Evolutionary conservation across 2,888 invertebrate species (phyloP).

Genomic region (Dexiosoma caninum): DNA sequence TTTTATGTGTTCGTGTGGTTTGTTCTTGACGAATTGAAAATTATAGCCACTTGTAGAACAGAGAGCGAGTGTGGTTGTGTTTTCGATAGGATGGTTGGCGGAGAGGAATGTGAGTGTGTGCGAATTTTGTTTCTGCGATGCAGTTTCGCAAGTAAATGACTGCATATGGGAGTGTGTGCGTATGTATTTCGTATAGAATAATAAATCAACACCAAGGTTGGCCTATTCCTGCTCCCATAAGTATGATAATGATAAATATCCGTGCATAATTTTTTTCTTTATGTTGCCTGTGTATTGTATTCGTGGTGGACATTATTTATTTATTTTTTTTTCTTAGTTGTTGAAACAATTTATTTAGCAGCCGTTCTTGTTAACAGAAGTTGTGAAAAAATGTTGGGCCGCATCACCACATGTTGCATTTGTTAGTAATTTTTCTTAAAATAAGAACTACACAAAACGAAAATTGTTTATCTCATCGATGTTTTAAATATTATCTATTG

Average conservation of each 20-base stretch:
- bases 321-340: background rate
- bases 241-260: slow-evolving; percentile 64
- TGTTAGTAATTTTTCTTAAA: slow-evolving; percentile 56
- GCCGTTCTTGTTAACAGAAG: background rate
- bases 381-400: slow-evolving; percentile 51
- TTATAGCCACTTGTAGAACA: slow-evolving; percentile 36
- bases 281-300: slow-evolving; percentile 1
- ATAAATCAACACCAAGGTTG: slow-evolving; percentile 77
- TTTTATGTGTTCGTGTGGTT: slow-evolving; percentile 20
- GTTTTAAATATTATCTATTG: slow-evolving; percentile 38
- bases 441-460: background rate
- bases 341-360: slow-evolving; percentile 29
- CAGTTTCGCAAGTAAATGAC: background rate
- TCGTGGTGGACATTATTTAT: background rate
- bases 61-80: background rate
- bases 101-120: background rate
- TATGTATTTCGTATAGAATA: slow-evolving; percentile 19
- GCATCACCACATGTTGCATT: slow-evolving; percentile 60
- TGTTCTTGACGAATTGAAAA: slow-evolving; percentile 29
- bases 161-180: slow-evolving; percentile 5
- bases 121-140: slow-evolving; percentile 49
- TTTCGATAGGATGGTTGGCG: background rate
- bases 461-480: slow-evolving; percentile 40
- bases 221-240: slow-evolving; percentile 64
- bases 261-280: slow-evolving; percentile 66